phyloP scores from a whole-genome alignment of 2,113 vertebrate genomes.

The Dolichallabes microphthalmus region DNA sequence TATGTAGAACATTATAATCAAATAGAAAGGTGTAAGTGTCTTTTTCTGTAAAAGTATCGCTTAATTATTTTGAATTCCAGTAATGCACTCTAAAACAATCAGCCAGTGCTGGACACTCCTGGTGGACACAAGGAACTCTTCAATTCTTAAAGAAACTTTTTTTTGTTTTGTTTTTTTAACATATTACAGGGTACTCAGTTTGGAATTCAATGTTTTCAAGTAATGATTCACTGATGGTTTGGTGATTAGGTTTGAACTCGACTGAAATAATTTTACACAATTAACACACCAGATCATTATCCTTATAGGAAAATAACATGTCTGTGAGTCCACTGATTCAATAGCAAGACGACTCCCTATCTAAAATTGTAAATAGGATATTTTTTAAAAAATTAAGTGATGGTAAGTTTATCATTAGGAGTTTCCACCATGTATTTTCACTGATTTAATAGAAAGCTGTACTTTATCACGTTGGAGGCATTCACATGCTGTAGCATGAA shows the following conservation, averaged over 20 bases:
- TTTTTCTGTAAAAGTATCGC: neutral
- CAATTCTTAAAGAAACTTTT: neutral
- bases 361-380: neutral
- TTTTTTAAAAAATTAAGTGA: neutral
- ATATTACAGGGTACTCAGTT: neutral
- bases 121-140: neutral
- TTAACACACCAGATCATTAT: neutral
- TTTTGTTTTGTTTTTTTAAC: no score
- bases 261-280: neutral
- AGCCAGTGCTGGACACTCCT: neutral
- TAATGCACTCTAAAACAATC: neutral
- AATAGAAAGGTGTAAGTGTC: neutral
- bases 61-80: neutral
- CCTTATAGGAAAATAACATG: neutral
- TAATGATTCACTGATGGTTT: neutral
- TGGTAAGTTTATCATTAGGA: neutral
- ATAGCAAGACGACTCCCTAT: neutral
- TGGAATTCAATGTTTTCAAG: neutral
- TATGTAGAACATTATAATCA: neutral
- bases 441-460: neutral
- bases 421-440: neutral
- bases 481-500: no score
- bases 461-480: neutral
- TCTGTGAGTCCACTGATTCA: neutral
- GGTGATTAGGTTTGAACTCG: neutral